Evolutionary conservation across 2,113 vertebrate genomes (phyloP).

Genomic region (Pao palembangensis): DNA sequence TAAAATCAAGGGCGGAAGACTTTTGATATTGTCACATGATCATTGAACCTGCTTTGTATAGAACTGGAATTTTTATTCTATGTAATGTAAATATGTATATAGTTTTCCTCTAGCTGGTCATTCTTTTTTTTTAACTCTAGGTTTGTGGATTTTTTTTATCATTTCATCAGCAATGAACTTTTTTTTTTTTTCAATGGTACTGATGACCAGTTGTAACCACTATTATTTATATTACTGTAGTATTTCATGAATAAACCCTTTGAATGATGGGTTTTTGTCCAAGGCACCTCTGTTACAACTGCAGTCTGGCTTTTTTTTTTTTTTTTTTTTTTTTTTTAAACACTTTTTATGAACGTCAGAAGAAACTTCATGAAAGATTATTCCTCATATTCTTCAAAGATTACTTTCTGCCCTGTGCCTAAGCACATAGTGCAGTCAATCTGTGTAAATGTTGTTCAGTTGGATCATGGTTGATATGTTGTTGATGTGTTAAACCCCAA

Average conservation of each 20-base stretch:
- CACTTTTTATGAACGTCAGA: neutral
- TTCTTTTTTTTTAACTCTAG: slow-evolving; percentile 34
- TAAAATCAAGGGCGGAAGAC: neutral
- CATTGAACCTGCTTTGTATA: slow-evolving; percentile 47
- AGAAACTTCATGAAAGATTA: no score
- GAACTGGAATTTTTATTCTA: slow-evolving; percentile 60
- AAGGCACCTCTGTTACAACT: neutral
- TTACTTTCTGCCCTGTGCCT: neutral
- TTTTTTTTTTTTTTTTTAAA: neutral
- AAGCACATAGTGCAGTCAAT: neutral
- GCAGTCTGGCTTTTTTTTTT: neutral
- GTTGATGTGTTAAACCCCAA: neutral
- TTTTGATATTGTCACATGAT: slow-evolving; percentile 11
- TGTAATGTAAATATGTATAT: slow-evolving; percentile 62
- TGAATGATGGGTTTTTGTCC: slow-evolving; percentile 12
- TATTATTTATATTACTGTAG: slow-evolving; percentile 66
- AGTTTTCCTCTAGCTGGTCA: slow-evolving; percentile 36
- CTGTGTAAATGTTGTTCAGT: neutral
- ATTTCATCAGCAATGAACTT: slow-evolving; percentile 35
- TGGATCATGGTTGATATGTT: neutral
- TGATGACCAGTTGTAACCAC: slow-evolving; percentile 71
- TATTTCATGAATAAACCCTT: slow-evolving; percentile 68
- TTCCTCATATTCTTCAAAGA: no score
- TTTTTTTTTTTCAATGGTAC: slow-evolving; percentile 57
- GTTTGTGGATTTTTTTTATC: slow-evolving; percentile 52